Evolutionary conservation across 2,888 invertebrate genomes (phyloP).

Genomic region (Ophion slaviceki): DNA sequence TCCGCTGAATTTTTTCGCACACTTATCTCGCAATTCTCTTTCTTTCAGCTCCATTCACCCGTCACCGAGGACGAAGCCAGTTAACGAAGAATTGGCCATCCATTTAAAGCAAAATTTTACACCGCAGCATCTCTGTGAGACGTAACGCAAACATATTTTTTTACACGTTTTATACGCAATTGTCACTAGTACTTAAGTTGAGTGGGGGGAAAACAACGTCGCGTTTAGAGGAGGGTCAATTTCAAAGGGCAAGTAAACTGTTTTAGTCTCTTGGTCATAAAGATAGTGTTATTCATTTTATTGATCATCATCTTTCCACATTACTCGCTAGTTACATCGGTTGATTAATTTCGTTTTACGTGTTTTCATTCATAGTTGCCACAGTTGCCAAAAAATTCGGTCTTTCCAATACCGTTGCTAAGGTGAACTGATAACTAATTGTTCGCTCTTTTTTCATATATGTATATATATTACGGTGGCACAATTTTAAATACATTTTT

Average conservation of each 20-base stretch:
- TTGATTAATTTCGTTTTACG: slow-evolving; percentile 54
- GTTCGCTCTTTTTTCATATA: slow-evolving; percentile 8
- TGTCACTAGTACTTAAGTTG: not conserved
- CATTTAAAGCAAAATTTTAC: not conserved
- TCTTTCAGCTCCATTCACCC: slow-evolving; percentile 63
- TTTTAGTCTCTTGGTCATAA: slow-evolving; percentile 39
- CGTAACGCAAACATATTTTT: slow-evolving; percentile 29
- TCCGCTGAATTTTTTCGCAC: not conserved
- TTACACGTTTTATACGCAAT: slow-evolving; percentile 21
- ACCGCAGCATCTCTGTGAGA: not conserved
- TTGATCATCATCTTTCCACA: slow-evolving; percentile 55
- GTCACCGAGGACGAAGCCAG: slow-evolving; percentile 26
- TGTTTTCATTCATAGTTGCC: slow-evolving; percentile 44
- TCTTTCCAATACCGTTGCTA: slow-evolving; percentile 40
- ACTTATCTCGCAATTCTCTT: not conserved
- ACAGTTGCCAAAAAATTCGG: slow-evolving; percentile 55
- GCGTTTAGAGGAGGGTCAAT: not conserved
- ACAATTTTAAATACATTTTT: too few relatives aligned
- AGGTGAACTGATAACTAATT: slow-evolving; percentile 31
- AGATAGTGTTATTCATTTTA: slow-evolving; percentile 62
- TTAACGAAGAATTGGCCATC: slow-evolving; percentile 8
- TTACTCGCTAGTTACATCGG: slow-evolving; percentile 52
- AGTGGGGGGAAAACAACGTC: not conserved
- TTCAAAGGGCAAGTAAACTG: slow-evolving; percentile 2
- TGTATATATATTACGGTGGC: not conserved